Base-by-base conservation (phyloP, 2,797 vertebrate genomes). In the Adelosebastes latens region DNA sequence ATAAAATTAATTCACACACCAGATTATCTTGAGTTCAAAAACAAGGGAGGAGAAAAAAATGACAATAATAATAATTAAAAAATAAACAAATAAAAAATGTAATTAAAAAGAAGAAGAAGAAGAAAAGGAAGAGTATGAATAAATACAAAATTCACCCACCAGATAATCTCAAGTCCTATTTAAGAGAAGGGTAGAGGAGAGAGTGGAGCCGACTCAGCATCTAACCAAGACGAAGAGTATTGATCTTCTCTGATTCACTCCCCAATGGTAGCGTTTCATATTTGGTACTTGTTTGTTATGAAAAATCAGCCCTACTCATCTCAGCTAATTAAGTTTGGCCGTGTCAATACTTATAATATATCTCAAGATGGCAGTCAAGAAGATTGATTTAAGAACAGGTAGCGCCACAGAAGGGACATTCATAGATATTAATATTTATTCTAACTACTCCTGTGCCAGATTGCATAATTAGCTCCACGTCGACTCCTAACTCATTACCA, bases 351-450 rank as follows among this genome's bases (percentile, higher is more conserved):
- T 46, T 46, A 36, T 52, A 32, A 84, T 11, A 0, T 58, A 55
- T 74, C 86, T 85, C 77, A 4, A 13, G 62, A 32, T 22, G 83
- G 53, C 46, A 7, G 74, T 88, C 36, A 29, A 39, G 60, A 58
- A 73, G 69, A 77, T 64, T 72, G 58, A 83, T 76, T 68, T 32
- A 67, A 36, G 56, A 76, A 63, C 84, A 34, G 52, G 67, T 49
- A 53, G 63, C 14, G 5, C 70, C 70, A 59, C 79, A 39, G 36
- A 60, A 56, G 70, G 78, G 13, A 77, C 36, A 77, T 81, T 77
- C 31, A 22, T 7, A 22, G 70, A 75, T 77, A 75, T 89, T 80
- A 76, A 81, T 75, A 81, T 75, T 78, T 62, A 68, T 77, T 42
- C 62, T 2, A 22, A 25, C 12, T 77, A 73, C 80, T 25, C 14